Evolutionary conservation across 2,888 invertebrate genomes (phyloP), one percentile per base, ranked within the genome.

Genomic region (Napeogenes sylphis): DNA sequence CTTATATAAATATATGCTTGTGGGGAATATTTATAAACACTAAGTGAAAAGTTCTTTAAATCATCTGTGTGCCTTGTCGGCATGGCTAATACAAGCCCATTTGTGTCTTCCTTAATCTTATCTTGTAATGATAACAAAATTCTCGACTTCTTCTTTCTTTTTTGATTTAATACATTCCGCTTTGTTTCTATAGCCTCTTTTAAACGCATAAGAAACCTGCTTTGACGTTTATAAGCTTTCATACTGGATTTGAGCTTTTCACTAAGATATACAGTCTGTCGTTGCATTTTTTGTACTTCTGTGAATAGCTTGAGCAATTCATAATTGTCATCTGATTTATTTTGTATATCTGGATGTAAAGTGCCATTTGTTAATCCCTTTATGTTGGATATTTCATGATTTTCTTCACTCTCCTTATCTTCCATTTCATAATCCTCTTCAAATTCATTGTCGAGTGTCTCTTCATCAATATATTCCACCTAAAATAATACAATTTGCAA

Each of bases 401-500:
- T 64, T 42, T 67, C 70, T 55, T 69, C 67, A 42, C 75, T 74
- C 21, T 75, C 75, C 51, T 75, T 83, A 10, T 77, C 76, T 21
- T 80, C 79, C 77, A 83, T 79, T 32, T 75, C 73, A 46, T 77
- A 75, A 12, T 84, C 21, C 21, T 21, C 81, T 35, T 82, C 76
- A n/a, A 80, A 78, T 62, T 83, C 84, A 64, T 84, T 82, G n/a
- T 87, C 78, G 4, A 88, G 68, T 2, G 85, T 82, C 38, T 90
- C 89, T 70, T 90, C 90, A 59, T 90, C 90, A 66, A 90, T 90
- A 70, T 90, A 90, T 78, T 90, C 90, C 5, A 89, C 89, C 90
- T 90, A 72, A 45, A 71, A 70, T 59, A 46, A 64, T 42, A 42
- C 3, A 42, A 42, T 35, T 35, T 35, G 35, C 63, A 61, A 59